Conservation (phyloP, 2,797 vertebrate genomes). For the Oreonectes daqikongensis region DNA sequence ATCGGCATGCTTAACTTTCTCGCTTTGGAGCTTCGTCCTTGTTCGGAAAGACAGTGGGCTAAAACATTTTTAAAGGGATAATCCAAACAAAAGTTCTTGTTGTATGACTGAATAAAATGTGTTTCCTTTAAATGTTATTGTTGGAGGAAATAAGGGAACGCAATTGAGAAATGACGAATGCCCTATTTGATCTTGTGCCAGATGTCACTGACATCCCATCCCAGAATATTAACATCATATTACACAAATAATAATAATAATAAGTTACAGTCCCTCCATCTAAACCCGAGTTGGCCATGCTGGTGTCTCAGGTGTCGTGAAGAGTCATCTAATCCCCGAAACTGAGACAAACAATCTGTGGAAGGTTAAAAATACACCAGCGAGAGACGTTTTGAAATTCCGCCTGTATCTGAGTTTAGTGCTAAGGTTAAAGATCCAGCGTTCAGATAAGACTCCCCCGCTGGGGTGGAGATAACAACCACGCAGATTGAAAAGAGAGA, state of each 20-base stretch:
- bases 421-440: constrained; percentile 91
- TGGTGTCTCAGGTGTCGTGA: background rate
- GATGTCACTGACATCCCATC: background rate
- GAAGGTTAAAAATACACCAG: constrained; percentile 60
- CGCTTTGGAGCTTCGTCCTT: background rate
- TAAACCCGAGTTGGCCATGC: background rate
- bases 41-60: background rate
- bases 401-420: constrained; percentile 73
- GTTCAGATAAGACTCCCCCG: constrained; percentile 89
- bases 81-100: background rate
- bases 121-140: too few relatives aligned
- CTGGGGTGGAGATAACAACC: constrained; percentile 70
- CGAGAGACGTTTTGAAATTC: constrained; percentile 79
- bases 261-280: background rate
- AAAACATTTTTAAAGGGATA: background rate
- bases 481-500: constrained; percentile 70
- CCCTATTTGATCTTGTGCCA: background rate
- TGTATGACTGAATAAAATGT: too few relatives aligned
- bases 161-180: too few relatives aligned
- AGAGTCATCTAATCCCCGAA: constrained; percentile 38
- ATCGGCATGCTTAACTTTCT: constrained; percentile 28
- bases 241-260: background rate
- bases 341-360: constrained; percentile 37
- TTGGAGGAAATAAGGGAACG: too few relatives aligned
- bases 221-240: background rate